Conservation (phyloP, 2,888 invertebrate genomes). For the Melikaiella ostensackeni region DNA sequence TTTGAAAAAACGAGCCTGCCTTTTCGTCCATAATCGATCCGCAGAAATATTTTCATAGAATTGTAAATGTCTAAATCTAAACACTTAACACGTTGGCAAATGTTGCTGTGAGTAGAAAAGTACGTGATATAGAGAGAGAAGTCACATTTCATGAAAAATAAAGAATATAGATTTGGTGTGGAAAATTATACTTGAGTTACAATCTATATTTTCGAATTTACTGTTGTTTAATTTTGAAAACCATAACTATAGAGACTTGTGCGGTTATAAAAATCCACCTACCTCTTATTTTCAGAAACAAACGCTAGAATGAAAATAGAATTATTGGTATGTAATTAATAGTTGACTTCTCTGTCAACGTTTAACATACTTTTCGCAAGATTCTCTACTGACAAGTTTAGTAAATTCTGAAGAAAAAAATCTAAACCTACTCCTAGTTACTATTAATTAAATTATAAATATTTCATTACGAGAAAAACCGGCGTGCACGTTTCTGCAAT, state of each 20-base stretch:
- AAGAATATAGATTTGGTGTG: constrained; percentile 3
- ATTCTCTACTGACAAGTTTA: not conserved
- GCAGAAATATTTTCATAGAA: constrained; percentile 39
- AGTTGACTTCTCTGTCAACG: not conserved
- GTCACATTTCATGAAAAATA: constrained; percentile 2
- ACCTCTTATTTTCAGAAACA: not conserved
- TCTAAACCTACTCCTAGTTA: constrained; percentile 33
- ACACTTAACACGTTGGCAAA: constrained; percentile 8
- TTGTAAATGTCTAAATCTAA: constrained; percentile 33
- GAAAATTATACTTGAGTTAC: not conserved
- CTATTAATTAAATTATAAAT: constrained; percentile 34
- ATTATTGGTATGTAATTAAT: not conserved
- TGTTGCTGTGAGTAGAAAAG: constrained; percentile 27
- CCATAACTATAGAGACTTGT: not conserved
- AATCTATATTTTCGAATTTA: not conserved
- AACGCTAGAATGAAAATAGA: not conserved
- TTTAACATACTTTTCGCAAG: not conserved
- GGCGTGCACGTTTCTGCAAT: not conserved
- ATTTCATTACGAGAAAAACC: constrained; percentile 18
- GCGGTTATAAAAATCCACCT: not conserved
- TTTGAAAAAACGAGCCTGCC: constrained; percentile 10
- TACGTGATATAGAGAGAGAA: constrained; percentile 32
- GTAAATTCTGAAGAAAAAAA: not conserved
- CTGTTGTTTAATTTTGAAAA: not conserved
- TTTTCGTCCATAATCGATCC: constrained; percentile 21